Percentiles rank a stretch among this genome's conserved stretches.
phyloP scores from a whole-genome alignment of 2,797 vertebrate genomes.

The Zonotrichia albicollis region DNA sequence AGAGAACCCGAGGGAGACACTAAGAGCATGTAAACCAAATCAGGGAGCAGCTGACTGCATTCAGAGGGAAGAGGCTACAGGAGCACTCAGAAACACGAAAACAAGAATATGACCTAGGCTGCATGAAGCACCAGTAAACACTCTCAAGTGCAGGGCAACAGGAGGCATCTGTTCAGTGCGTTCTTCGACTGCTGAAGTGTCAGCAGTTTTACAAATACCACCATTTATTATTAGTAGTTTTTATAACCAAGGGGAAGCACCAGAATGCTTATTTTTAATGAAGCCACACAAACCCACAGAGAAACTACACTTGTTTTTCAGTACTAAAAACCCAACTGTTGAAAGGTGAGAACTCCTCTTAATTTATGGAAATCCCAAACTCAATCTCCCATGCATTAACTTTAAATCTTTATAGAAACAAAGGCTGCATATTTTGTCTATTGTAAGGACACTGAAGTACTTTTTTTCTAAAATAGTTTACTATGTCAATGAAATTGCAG shows the following conservation, averaged over 20 bases:
- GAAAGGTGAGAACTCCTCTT: constrained; percentile 11
- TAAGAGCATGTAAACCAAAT: constrained; percentile 66
- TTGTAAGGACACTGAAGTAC: not conserved
- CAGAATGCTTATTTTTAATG: not conserved
- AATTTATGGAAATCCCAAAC: constrained; percentile 47
- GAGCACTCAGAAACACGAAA: constrained; percentile 54
- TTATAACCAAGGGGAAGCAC: not conserved
- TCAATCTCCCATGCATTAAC: not conserved
- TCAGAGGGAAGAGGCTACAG: constrained; percentile 41
- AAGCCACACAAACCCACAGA: not conserved
- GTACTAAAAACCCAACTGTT: constrained; percentile 45
- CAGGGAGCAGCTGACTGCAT: constrained; percentile 67
- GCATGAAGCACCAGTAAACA: constrained; percentile 43
- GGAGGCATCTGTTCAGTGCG: constrained; percentile 34
- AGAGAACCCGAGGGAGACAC: constrained; percentile 66
- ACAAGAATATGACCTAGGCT: constrained; percentile 46
- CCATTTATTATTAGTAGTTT: not conserved
- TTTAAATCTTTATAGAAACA: constrained; percentile 20
- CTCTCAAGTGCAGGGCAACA: constrained; percentile 8
- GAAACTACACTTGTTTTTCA: not conserved
- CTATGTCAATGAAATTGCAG: constrained; percentile 53
- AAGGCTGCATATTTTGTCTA: not conserved
- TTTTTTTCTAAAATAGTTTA: constrained; percentile 17
- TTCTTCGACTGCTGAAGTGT: not conserved
- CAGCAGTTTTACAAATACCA: not conserved